phyloP scores from a whole-genome alignment of 2,888 invertebrate genomes.

The Myopa tessellatipennis region DNA sequence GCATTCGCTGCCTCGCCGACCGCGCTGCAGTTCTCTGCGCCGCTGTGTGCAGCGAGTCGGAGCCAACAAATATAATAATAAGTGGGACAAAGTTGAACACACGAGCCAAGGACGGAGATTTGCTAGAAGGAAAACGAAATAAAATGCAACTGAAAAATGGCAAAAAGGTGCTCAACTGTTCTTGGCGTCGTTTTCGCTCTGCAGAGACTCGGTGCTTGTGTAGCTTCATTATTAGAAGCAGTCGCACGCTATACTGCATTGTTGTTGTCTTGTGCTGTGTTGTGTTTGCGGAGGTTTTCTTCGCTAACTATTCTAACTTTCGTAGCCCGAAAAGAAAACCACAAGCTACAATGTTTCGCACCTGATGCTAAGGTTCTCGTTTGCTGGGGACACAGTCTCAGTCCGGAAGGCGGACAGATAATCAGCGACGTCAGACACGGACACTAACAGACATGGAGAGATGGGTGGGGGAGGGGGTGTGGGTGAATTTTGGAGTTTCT shows the following conservation, averaged over 20 bases:
- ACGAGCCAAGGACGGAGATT: slow-evolving; percentile 70
- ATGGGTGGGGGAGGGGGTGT: too few relatives aligned
- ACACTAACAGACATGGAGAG: too few relatives aligned
- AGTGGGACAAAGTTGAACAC: slow-evolving; percentile 70
- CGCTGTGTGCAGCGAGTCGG: slow-evolving; percentile 49
- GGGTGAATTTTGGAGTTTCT: too few relatives aligned
- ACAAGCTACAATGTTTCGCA: too few relatives aligned
- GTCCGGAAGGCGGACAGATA: too few relatives aligned
- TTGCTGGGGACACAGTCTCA: too few relatives aligned
- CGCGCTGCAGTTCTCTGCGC: slow-evolving; percentile 14
- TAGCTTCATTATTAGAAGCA: background rate
- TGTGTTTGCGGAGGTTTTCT: background rate
- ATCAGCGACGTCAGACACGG: too few relatives aligned
- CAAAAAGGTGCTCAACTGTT: slow-evolving; percentile 28
- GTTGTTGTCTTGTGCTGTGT: background rate
- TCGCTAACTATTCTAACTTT: too few relatives aligned
- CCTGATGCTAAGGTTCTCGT: too few relatives aligned
- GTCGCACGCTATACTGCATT: background rate
- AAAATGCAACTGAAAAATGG: slow-evolving; percentile 40
- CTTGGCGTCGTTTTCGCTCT: background rate
- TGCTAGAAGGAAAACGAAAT: slow-evolving; percentile 58
- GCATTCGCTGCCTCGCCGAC: slow-evolving; percentile 24
- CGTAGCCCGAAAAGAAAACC: too few relatives aligned
- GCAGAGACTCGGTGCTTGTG: slow-evolving; percentile 23
- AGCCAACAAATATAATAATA: slow-evolving; percentile 61